Conservation (phyloP, 2,797 vertebrate genomes). For the Cossypha niveicapilla region DNA sequence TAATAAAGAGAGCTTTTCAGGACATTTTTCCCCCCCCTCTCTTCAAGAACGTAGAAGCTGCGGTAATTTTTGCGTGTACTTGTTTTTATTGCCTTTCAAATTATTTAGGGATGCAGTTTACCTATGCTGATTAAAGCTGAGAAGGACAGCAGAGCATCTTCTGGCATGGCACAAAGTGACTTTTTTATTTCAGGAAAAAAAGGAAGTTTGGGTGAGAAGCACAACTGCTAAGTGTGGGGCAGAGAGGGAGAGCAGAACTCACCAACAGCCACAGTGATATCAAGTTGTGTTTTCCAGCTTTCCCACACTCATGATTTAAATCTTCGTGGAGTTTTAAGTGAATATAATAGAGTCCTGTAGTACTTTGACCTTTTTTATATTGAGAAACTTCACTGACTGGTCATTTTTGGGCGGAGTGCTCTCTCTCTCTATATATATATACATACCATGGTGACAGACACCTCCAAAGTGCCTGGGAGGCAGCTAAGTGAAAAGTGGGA, state of each 20-base stretch:
- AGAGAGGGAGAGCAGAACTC: not conserved
- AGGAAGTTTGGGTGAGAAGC: not conserved
- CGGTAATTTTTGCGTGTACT: not conserved
- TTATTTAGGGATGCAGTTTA: not conserved
- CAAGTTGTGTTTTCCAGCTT: constrained; percentile 1
- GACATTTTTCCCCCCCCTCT: not conserved
- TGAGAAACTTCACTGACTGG: not conserved
- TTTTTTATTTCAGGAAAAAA: not conserved
- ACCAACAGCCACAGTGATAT: not conserved
- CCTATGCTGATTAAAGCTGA: not conserved
- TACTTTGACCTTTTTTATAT: constrained; percentile 48
- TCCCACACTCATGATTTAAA: constrained; percentile 5
- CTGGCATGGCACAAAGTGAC: not conserved
- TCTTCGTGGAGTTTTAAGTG: not conserved
- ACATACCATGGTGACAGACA: not conserved
- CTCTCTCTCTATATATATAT: rapidly evolving
- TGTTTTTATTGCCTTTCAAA: not conserved
- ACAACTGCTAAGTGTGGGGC: not conserved
- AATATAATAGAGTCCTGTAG: not conserved
- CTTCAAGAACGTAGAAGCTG: not conserved
- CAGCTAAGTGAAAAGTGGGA: constrained; percentile 1
- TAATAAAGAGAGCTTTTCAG: constrained; percentile 67
- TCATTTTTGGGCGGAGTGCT: not conserved
- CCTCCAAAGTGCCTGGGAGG: not conserved
- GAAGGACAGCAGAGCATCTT: not conserved